Evolutionary conservation across 2,113 vertebrate species (phyloP), one percentile per base, ranked within the genome.

Genomic region (mouse (Mus musculus)): DNA sequence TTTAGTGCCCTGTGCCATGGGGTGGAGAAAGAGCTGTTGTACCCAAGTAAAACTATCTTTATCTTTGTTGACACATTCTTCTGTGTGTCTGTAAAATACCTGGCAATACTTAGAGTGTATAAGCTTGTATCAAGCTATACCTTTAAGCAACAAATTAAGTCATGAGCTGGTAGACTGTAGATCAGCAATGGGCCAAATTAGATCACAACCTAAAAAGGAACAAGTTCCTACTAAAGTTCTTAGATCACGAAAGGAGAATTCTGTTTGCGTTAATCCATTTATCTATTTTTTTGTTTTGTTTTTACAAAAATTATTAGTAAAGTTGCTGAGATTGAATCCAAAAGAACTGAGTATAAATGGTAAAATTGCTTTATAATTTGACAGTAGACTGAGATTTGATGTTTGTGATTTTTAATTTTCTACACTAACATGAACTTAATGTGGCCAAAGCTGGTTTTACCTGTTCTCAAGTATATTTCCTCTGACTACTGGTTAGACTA

Each of bases 371-470:
- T 90, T 39, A 65, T 80, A 95, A 92, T 89, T 97, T 91, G 72
- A 76, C 67, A 89, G 56, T 85, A 88, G 73, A 1, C 73, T 93
- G 20, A 6, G 7, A 9, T 91, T 93, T 94, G 46, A 67, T 96
- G 93, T 59, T 10, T 88, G 67, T 92, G 89, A 93, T 91, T 94
- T 97, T 94, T 85, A 85, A 61, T 16, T 95, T 97, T 96, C 52
- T 77, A 17, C 26, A 76, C 19, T 92, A 28, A 39, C 82, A 46
- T 88, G 49, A 95, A 93, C 49, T 94, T 61, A 78, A 54, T 94
- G 49, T 49, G 10, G 26, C 65, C 59, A 94, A 76, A 97, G 75
- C 97, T 95, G 82, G 95, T 96, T 95, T 96, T 97, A 89, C 97
- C 91, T 96, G 97, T 84, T 97, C 91, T 92, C 80, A 94, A 14